Base-by-base conservation (phyloP, 2,888 invertebrate genomes). In the Drosophila formosana region DNA sequence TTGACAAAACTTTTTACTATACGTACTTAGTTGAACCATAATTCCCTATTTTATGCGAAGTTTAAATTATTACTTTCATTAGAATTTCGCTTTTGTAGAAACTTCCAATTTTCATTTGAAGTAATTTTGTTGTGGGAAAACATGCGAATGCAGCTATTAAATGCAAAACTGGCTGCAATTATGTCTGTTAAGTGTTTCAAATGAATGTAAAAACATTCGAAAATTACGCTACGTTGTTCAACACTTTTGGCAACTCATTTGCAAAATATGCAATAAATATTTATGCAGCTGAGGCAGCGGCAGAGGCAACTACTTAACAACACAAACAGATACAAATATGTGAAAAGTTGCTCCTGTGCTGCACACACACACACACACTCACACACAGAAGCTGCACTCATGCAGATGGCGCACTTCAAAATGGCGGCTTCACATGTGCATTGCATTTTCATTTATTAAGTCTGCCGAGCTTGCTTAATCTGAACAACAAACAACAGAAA, bases 301-400 rank as follows among this genome's bases (percentile, higher is more conserved):
- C 66, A 46, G 55, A 49, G 58, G 46, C 77, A 87, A 84, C 82
- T 84, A 83, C 83, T 83, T 83, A 83, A 86, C 84, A 83, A 81
- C 86, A 86, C 81, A 83, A 83, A 86, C 83, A 83, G 86, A 86
- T 81, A 86, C 83, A 79, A 83, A 86, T 86, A 81, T 83, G 81
- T 73, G 86, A 81, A 86, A 83, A 83, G 83, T 83, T 86, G 66
- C 68, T 73, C 72, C 66, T 67, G 53, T 34, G 53, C 8, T 25
- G 5, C 26, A 50, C 34, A 52, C 65, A 56, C 62, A 49, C 50
- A 32, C 62, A 58, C 32, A 41, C 49, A 63, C 26, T 37, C n/a
- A 37, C 8, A 30, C 13, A 8, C 23, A 18, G 18, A 1, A 1
- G 18, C 18, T 18, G 18, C 18, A 18, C 18, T 18, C 18, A 11